Conservation (phyloP, 2,888 invertebrate genomes). For the Lasius platythorax region DNA sequence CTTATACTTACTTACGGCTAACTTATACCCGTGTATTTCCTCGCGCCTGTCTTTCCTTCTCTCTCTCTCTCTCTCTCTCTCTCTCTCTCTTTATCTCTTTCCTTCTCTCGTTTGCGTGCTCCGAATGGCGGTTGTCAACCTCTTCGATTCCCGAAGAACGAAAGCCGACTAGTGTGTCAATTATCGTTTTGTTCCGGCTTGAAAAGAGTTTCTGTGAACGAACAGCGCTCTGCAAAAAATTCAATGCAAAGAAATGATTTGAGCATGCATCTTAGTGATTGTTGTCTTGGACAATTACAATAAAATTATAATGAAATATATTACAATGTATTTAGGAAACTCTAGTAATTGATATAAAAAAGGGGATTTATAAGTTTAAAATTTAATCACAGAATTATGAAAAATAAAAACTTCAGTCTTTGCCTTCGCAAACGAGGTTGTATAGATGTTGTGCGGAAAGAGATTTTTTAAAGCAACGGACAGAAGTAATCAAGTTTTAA, state of each 20-base stretch:
- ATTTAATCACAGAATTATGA: neutral
- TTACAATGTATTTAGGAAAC: neutral
- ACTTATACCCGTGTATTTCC: conserved; percentile 64
- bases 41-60: conserved; percentile 52
- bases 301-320: neutral
- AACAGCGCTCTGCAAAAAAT: neutral
- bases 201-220: neutral
- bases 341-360: neutral
- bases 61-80: neutral
- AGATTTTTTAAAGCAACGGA: neutral
- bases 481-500: conserved; percentile 41
- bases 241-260: neutral
- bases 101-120: conserved; percentile 16
- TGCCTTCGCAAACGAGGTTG: neutral
- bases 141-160: conserved; percentile 44
- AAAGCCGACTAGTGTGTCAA: conserved; percentile 29
- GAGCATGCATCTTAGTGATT: neutral
- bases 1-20: conserved; percentile 64
- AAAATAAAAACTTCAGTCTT: neutral
- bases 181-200: conserved; percentile 31
- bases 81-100: neutral
- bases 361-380: neutral
- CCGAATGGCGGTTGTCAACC: conserved; percentile 57
- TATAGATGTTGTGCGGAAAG: neutral
- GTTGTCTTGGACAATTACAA: neutral